Conservation (phyloP, 2,797 vertebrate genomes). For the Takifugu rubripes region DNA sequence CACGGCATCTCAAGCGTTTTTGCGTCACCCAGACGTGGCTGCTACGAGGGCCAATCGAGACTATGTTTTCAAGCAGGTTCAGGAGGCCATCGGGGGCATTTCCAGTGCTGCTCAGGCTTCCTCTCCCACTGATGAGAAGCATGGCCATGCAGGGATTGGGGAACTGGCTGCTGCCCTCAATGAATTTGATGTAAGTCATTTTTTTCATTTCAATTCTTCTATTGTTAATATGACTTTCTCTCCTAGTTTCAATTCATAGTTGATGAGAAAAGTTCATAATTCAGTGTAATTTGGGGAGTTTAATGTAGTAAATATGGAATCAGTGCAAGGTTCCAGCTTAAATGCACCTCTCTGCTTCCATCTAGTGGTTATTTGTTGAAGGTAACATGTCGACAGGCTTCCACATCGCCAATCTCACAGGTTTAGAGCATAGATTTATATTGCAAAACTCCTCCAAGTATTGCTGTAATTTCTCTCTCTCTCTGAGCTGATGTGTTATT, state of each 20-base stretch:
- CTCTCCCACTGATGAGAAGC: constrained; percentile 92
- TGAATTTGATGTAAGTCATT: constrained; percentile 93
- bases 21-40: constrained; percentile 94
- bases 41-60: constrained; percentile 96
- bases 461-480: neutral
- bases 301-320: too few species aligned
- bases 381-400: constrained; percentile 5
- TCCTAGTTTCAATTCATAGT: too few species aligned
- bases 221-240: neutral
- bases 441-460: neutral
- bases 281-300: too few species aligned
- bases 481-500: too few species aligned
- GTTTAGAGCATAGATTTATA: neutral
- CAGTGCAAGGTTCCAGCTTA: too few species aligned
- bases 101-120: constrained; percentile 96
- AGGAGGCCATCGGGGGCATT: constrained; percentile 96
- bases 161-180: constrained; percentile 96
- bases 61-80: constrained; percentile 99
- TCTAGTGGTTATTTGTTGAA: constrained; percentile 59
- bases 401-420: neutral
- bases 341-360: constrained; percentile 51
- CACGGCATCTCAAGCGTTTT: constrained; percentile 94
- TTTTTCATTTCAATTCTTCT: constrained; percentile 1
- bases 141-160: constrained; percentile 93
- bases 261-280: too few species aligned